These are phyloP conservation scores for Colius striatus DNA, from an alignment of 2,113 vertebrate genomes.

Conservation along the genomic window DNA sequence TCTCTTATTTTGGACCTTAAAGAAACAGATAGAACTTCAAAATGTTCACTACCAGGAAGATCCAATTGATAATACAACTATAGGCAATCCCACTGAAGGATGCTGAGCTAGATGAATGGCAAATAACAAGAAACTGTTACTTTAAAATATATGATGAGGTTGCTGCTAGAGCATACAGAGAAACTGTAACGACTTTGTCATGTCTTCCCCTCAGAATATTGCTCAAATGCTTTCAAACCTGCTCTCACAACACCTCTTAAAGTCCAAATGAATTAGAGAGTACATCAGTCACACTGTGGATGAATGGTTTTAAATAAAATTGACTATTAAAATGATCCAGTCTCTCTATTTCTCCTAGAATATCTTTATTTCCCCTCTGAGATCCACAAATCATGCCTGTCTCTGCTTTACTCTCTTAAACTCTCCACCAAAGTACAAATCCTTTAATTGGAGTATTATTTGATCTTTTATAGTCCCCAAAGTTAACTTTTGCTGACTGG, in stretches of 20 bases:
- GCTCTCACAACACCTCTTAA: not conserved
- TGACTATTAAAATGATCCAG: not conserved
- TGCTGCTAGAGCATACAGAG: not conserved
- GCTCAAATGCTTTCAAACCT: not conserved
- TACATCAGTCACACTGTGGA: not conserved
- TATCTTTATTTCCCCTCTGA: constrained; percentile 28
- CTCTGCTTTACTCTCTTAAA: not conserved
- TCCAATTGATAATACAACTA: not conserved
- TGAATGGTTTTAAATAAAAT: constrained; percentile 6
- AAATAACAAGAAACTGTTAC: not conserved
- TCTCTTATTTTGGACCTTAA: not conserved
- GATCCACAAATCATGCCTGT: not conserved
- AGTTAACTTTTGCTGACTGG: not conserved
- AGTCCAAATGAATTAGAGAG: not conserved
- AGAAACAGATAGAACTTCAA: not conserved
- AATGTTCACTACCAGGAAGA: not conserved
- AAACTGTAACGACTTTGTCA: not conserved
- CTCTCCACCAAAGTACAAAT: not conserved
- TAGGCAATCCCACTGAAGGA: not conserved
- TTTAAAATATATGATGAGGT: not conserved
- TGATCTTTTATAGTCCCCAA: not conserved
- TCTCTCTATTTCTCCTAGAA: not conserved
- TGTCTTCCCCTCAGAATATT: not conserved
- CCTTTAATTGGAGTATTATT: not conserved
- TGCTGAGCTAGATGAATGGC: not conserved